These are phyloP conservation scores for Pristionchus arcanus DNA, from an alignment of 2,888 invertebrate species.

Conservation along the genomic window DNA sequence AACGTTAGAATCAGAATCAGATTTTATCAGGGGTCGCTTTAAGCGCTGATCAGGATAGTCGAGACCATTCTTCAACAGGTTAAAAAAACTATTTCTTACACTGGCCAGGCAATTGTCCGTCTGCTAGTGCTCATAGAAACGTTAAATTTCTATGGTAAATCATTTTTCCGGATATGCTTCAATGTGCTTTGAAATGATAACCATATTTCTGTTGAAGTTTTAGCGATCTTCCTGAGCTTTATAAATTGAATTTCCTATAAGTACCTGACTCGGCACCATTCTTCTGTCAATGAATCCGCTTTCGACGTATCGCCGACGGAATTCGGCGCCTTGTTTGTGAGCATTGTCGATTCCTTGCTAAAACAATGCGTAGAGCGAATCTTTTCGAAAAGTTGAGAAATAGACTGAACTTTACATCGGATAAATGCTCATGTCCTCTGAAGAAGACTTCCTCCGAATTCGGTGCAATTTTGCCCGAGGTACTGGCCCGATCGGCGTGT, in stretches of 20 bases:
- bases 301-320: slow-evolving; percentile 17
- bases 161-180: no score
- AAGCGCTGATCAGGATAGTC: no score
- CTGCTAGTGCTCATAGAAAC: no score
- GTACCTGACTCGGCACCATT: slow-evolving; percentile 47
- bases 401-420: not conserved
- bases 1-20: not conserved
- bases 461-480: slow-evolving; percentile 11
- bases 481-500: slow-evolving; percentile 35
- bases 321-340: slow-evolving; percentile 14
- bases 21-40: no score
- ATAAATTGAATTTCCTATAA: no score
- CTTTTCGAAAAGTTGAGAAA: not conserved
- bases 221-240: no score
- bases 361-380: not conserved
- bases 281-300: slow-evolving; percentile 14
- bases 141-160: no score
- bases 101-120: no score
- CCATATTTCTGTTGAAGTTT: no score
- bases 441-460: slow-evolving; percentile 31
- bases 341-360: slow-evolving; percentile 46
- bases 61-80: no score
- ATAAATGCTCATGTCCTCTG: not conserved
- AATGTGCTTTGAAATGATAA: no score
- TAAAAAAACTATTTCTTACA: no score